phyloP scores from a whole-genome alignment of 2,888 invertebrate genomes.

The Plagodis dolabraria region DNA sequence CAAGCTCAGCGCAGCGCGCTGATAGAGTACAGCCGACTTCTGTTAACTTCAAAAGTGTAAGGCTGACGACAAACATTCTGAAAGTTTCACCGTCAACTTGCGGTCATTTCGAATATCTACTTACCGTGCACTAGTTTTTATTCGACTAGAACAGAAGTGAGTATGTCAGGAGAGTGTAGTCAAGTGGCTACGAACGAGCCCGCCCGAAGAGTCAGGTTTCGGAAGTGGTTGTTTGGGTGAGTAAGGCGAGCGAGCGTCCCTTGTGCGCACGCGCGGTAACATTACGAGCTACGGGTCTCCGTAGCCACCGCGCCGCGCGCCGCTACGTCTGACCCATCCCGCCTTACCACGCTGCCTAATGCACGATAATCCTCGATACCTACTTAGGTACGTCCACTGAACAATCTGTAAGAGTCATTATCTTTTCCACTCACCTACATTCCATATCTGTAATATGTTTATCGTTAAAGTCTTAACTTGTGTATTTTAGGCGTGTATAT shows the following conservation, averaged over 20 bases:
- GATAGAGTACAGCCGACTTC: too few relatives aligned
- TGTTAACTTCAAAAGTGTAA: too few relatives aligned
- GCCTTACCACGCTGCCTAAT: too few relatives aligned
- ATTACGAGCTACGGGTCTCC: constrained; percentile 12
- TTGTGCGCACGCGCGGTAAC: constrained; percentile 23
- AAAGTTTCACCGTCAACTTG: too few relatives aligned
- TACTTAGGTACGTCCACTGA: too few relatives aligned
- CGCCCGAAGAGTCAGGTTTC: constrained; percentile 3
- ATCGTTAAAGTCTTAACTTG: constrained; percentile 22
- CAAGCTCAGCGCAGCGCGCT: background rate
- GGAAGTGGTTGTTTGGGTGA: constrained; percentile 13
- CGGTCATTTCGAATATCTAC: too few relatives aligned
- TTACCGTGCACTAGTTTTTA: too few relatives aligned
- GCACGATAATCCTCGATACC: too few relatives aligned
- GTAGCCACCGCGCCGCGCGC: background rate
- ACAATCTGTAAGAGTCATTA: background rate
- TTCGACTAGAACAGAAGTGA: too few relatives aligned
- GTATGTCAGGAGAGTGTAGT: background rate
- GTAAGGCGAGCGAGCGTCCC: constrained; percentile 9
- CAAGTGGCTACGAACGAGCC: background rate
- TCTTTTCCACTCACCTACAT: constrained; percentile 34
- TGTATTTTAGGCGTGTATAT: constrained; percentile 36
- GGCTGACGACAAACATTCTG: too few relatives aligned
- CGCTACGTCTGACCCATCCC: background rate
- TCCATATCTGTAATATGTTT: constrained; percentile 31